phyloP scores from a whole-genome alignment of 2,113 vertebrate species.

The Epinephelus lanceolatus region DNA sequence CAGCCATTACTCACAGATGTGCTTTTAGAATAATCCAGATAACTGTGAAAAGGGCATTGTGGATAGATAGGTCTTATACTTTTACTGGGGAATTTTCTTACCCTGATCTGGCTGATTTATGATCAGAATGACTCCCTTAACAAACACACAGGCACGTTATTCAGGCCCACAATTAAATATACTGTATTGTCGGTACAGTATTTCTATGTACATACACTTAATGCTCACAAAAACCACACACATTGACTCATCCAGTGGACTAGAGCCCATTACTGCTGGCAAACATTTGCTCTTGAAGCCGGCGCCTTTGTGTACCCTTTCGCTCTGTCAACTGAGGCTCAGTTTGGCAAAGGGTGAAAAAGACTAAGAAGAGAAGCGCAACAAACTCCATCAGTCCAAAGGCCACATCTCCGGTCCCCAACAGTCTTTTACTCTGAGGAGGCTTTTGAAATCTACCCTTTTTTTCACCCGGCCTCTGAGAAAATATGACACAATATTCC shows the following conservation, averaged over 20 bases:
- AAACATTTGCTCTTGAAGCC: conserved; percentile 74
- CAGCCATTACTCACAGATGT: conserved; percentile 41
- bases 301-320: conserved; percentile 63
- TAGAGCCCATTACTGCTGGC: conserved; percentile 64
- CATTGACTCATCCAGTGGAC: conserved; percentile 47
- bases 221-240: conserved; percentile 36
- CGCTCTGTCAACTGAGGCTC: conserved; percentile 61
- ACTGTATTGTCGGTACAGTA: neutral
- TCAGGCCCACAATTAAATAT: neutral
- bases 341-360: conserved; percentile 65
- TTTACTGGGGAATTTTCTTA: conserved; percentile 8
- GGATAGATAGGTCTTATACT: conserved; percentile 15
- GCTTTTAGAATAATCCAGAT: conserved; percentile 46
- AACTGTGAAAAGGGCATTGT: conserved; percentile 27
- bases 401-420: conserved; percentile 59
- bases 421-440: conserved; percentile 18
- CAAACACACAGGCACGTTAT: conserved; percentile 8
- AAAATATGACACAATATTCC: conserved; percentile 18
- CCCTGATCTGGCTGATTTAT: neutral
- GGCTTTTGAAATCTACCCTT: conserved; percentile 11
- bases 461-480: neutral
- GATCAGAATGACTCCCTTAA: neutral
- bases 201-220: conserved; percentile 36
- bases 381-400: conserved; percentile 62
- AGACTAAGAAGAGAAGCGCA: conserved; percentile 51